Evolutionary conservation across 2,888 invertebrate species (phyloP).

Genomic region (Zeuzera pyrina): DNA sequence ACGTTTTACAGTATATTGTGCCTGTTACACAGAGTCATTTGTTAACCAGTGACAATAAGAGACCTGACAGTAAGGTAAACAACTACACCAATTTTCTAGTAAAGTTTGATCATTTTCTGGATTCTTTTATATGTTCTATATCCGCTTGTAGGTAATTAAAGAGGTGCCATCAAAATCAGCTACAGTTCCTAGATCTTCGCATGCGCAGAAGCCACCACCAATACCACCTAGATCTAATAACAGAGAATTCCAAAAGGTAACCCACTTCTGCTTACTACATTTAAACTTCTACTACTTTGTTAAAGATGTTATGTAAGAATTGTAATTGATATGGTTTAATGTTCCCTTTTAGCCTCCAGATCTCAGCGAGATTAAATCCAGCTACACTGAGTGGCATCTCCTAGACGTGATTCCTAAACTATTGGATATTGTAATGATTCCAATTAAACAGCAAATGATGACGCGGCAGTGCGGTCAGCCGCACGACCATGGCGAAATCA

Average conservation of each 20-base stretch:
- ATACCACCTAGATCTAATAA: conserved; percentile 49
- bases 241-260: conserved; percentile 37
- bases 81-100: neutral
- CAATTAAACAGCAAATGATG: conserved; percentile 75
- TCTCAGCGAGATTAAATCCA: conserved; percentile 26
- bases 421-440: conserved; percentile 85
- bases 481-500: conserved; percentile 63
- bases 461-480: conserved; percentile 59
- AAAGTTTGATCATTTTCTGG: neutral
- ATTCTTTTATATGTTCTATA: conserved; percentile 7
- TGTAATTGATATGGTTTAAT: no score
- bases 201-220: conserved; percentile 50
- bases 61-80: conserved; percentile 40
- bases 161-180: conserved; percentile 50
- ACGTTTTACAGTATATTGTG: conserved; percentile 53
- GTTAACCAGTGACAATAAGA: conserved; percentile 25
- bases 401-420: conserved; percentile 88
- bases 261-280: no score
- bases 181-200: conserved; percentile 48
- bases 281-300: no score
- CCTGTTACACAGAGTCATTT: conserved; percentile 45
- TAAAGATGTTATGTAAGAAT: no score
- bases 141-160: conserved; percentile 28
- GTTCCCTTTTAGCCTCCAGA: no score
- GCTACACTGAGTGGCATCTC: conserved; percentile 75